phyloP scores from a whole-genome alignment of 2,113 vertebrate species.

The Myotis lucifugus region DNA sequence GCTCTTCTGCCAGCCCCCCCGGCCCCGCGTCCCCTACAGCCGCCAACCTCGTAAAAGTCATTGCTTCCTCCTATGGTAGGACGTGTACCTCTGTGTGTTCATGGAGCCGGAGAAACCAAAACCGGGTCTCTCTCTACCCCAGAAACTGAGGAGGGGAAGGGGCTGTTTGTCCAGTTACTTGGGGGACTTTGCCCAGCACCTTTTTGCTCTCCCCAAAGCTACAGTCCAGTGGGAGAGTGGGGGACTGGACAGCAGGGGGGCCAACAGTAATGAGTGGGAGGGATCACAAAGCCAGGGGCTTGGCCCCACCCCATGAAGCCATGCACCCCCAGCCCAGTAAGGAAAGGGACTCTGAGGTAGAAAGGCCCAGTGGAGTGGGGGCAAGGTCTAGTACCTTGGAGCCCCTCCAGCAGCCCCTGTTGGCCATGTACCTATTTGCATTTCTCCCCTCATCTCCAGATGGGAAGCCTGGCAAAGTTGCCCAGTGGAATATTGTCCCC shows the following conservation, averaged over 20 bases:
- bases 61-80: slow-evolving; percentile 99
- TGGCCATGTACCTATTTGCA: slow-evolving; percentile 8
- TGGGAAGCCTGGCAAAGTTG: slow-evolving; percentile 51
- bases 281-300: slow-evolving; percentile 28
- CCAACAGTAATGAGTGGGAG: background rate
- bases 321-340: slow-evolving; percentile 33
- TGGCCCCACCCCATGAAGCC: slow-evolving; percentile 50
- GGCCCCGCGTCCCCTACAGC: slow-evolving; percentile 81
- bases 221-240: background rate
- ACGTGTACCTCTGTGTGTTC: slow-evolving; percentile 92
- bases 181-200: slow-evolving; percentile 19
- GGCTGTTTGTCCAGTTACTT: slow-evolving; percentile 68
- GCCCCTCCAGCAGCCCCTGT: background rate
- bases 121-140: slow-evolving; percentile 76
- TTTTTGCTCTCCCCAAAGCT: slow-evolving; percentile 37
- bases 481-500: background rate
- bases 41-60: slow-evolving; percentile 90
- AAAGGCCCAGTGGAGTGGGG: slow-evolving; percentile 11
- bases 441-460: slow-evolving; percentile 17
- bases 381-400: background rate
- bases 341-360: slow-evolving; percentile 7
- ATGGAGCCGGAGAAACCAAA: slow-evolving; percentile 90
- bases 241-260: background rate
- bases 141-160: slow-evolving; percentile 59
- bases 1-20: slow-evolving; percentile 26